A percentile compares a stretch with the other conserved stretches of the same genome.
phyloP scores from a whole-genome alignment of 2,888 invertebrate species.

The Dysmachus trigonus region DNA sequence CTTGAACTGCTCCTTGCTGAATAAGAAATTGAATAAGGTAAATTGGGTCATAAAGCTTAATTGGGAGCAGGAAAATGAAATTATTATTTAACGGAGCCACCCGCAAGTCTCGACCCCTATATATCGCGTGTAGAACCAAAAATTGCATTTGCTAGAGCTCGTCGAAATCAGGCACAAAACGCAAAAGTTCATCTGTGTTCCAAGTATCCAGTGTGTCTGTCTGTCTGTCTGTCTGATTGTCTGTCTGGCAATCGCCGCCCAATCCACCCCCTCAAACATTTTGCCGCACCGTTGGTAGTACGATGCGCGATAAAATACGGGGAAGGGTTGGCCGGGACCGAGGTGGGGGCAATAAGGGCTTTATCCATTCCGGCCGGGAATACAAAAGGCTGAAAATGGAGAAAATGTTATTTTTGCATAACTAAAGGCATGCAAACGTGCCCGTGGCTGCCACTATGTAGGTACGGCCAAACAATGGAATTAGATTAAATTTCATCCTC shows the following conservation, averaged over 20 bases:
- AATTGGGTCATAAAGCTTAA: slow-evolving; percentile 8
- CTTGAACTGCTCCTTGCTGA: neutral
- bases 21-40: slow-evolving; percentile 1
- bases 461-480: slow-evolving; percentile 20
- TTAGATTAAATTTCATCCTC: slow-evolving; percentile 33
- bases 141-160: neutral
- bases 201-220: neutral
- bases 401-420: slow-evolving; percentile 35
- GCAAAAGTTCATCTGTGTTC: neutral
- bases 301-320: too few species aligned
- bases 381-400: slow-evolving; percentile 29
- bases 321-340: neutral
- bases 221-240: neutral
- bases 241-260: neutral
- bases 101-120: neutral
- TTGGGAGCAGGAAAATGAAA: neutral
- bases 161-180: neutral
- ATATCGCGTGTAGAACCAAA: neutral
- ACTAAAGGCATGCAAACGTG: neutral
- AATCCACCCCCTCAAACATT: neutral
- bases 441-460: neutral
- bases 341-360: neutral
- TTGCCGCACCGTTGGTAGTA: neutral
- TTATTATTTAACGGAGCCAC: slow-evolving; percentile 12
- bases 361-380: neutral